A percentile compares a stretch with the other conserved stretches of the same genome.
Evolutionary conservation across 1,140 invertebrate species (phyloP).

Genomic region (Aricia agestis): DNA sequence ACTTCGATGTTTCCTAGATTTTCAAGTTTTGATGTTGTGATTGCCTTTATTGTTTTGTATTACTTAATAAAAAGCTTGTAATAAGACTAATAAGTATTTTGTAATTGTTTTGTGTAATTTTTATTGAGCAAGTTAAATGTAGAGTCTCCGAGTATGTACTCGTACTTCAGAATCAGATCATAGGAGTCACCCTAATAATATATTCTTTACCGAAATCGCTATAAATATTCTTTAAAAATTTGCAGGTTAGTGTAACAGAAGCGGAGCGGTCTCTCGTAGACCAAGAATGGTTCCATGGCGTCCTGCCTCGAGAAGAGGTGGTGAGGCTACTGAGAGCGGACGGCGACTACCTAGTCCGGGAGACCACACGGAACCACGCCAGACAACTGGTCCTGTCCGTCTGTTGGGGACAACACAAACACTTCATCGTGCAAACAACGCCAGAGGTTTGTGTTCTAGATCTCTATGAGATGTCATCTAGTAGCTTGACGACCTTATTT

Average conservation of each 20-base stretch:
- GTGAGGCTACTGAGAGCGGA: slow-evolving; percentile 91
- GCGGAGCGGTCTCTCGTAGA: slow-evolving; percentile 82
- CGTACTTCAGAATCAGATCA: no score
- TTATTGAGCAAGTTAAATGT: no score
- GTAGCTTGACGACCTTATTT: no score
- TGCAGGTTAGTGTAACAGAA: slow-evolving; percentile 61
- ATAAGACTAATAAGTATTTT: no score
- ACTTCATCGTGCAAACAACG: slow-evolving; percentile 98
- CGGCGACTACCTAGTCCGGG: slow-evolving; percentile 95
- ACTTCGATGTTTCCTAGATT: background rate
- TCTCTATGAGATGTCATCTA: no score
- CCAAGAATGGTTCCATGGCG: slow-evolving; percentile 98
- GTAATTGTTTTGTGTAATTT: no score
- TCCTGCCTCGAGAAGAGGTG: slow-evolving; percentile 96
- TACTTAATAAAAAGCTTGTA: no score
- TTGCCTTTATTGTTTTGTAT: background rate
- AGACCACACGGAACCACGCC: slow-evolving; percentile 95
- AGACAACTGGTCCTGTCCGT: slow-evolving; percentile 96
- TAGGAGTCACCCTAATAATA: no score
- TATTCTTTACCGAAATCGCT: background rate
- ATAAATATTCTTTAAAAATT: slow-evolving; percentile 15
- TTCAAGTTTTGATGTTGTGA: background rate
- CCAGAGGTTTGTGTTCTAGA: slow-evolving; percentile 80
- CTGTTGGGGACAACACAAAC: slow-evolving; percentile 96
- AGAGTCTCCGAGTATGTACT: no score